Conservation (phyloP, 2,797 vertebrate species). For the Lagothrix lagotricha region DNA sequence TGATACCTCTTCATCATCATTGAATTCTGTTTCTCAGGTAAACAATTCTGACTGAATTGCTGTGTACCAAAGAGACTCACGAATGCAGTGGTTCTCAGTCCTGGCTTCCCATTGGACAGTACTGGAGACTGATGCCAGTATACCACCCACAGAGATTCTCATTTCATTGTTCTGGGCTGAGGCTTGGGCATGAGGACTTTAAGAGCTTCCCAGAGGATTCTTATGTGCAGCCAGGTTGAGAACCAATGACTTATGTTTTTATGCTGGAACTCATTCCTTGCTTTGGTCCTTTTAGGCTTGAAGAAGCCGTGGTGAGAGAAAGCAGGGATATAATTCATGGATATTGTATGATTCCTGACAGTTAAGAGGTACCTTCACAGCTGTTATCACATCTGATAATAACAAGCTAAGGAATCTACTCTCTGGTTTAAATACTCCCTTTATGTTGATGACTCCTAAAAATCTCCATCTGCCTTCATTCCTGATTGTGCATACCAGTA, state of each 20-base stretch:
- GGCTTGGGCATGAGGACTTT: not conserved
- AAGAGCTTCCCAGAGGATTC: not conserved
- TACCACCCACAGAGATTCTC: not conserved
- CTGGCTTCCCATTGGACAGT: not conserved
- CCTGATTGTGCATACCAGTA: not conserved
- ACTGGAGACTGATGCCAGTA: not conserved
- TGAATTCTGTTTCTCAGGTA: not conserved
- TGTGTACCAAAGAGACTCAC: not conserved
- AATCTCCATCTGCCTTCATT: not conserved
- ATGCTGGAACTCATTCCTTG: not conserved
- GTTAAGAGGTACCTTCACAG: conserved; percentile 41
- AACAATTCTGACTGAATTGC: not conserved
- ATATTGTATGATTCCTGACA: not conserved
- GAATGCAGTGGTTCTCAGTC: not conserved
- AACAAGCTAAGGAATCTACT: not conserved
- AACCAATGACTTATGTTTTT: not conserved
- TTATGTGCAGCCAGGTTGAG: not conserved
- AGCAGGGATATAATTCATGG: not conserved
- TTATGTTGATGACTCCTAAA: conserved; percentile 45
- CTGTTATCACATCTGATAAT: conserved; percentile 29
- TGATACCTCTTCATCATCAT: not conserved
- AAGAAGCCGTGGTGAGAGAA: not conserved
- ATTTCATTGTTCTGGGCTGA: not conserved
- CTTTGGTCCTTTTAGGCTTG: not conserved
- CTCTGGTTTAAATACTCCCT: conserved; percentile 50